A percentile compares a stretch with the other conserved stretches of the same genome.
Evolutionary conservation across 1,140 invertebrate species (phyloP).

Genomic region (Ctenoplectra terminalis): DNA sequence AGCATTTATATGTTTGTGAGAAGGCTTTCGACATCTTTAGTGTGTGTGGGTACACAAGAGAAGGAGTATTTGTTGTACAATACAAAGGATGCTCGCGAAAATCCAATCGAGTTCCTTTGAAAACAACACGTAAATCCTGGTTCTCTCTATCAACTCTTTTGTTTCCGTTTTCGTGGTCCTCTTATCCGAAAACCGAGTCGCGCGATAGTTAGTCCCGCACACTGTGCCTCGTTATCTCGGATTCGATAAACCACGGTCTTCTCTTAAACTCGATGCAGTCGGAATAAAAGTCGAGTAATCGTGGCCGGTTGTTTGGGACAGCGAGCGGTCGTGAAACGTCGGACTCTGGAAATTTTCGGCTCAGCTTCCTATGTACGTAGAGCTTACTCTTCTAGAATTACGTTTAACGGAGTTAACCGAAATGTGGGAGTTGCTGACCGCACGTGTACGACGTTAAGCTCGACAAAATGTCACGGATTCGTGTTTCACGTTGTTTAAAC

Average conservation of each 20-base stretch:
- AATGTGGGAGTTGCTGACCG: too few relatives aligned
- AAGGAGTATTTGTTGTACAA: background rate
- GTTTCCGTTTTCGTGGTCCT: background rate
- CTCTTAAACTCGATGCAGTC: background rate
- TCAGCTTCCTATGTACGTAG: background rate
- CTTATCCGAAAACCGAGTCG: background rate
- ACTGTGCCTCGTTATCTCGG: constrained; percentile 1
- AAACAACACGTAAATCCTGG: background rate
- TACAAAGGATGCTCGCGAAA: background rate
- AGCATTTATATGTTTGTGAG: too few relatives aligned
- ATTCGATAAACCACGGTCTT: background rate
- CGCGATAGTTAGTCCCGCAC: background rate
- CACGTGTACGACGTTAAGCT: background rate
- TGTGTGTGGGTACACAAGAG: too few relatives aligned
- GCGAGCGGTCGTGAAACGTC: background rate
- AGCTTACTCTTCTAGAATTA: background rate
- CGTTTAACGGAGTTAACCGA: background rate
- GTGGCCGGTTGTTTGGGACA: background rate
- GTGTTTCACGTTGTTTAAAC: background rate
- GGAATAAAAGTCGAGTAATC: constrained; percentile 3
- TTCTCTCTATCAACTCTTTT: background rate
- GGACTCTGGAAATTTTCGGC: background rate
- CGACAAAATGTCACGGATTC: background rate
- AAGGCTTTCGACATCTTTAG: too few relatives aligned
- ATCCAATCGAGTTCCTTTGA: background rate